A percentile compares a stretch with the other conserved stretches of the same genome.
These are phyloP conservation scores for Himalopsyche anomala DNA, from an alignment of 2,888 invertebrate genomes.

Conservation along the genomic window DNA sequence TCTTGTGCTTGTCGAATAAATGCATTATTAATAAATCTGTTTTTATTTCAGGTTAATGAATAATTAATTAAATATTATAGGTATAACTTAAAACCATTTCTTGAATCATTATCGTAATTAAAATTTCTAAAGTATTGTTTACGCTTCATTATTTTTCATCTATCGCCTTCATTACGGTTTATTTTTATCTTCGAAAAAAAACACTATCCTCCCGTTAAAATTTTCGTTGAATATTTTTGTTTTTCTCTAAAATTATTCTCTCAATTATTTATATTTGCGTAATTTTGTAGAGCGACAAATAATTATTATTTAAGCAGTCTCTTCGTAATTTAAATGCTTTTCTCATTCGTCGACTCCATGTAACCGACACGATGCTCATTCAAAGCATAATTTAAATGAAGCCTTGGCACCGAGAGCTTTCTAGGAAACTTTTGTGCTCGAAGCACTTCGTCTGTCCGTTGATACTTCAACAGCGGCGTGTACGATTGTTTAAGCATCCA, in stretches of 20 bases:
- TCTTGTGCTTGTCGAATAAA: slow-evolving; percentile 14
- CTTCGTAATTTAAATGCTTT: not conserved
- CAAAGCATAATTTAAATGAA: not conserved
- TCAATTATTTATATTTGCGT: no score
- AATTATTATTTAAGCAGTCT: not conserved
- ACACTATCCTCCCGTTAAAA: not conserved
- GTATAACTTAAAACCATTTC: not conserved
- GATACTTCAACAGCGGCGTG: no score
- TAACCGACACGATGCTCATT: not conserved
- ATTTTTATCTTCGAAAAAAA: slow-evolving; percentile 13
- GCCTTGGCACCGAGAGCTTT: not conserved
- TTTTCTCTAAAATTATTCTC: no score
- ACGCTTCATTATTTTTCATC: slow-evolving; percentile 8
- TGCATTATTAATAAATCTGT: not conserved
- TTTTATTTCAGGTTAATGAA: slow-evolving; percentile 24
- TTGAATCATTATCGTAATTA: not conserved
- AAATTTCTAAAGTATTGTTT: not conserved
- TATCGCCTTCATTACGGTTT: slow-evolving; percentile 12
- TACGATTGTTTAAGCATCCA: no score
- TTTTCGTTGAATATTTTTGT: not conserved
- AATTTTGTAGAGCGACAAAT: no score
- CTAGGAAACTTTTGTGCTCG: not conserved
- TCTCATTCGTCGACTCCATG: not conserved
- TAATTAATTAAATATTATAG: not conserved
- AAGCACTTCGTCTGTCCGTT: not conserved